A percentile compares a stretch with the other conserved stretches of the same genome.
Evolutionary conservation across 2,888 invertebrate genomes (phyloP).

Genomic region (Agonopterix heracliana): DNA sequence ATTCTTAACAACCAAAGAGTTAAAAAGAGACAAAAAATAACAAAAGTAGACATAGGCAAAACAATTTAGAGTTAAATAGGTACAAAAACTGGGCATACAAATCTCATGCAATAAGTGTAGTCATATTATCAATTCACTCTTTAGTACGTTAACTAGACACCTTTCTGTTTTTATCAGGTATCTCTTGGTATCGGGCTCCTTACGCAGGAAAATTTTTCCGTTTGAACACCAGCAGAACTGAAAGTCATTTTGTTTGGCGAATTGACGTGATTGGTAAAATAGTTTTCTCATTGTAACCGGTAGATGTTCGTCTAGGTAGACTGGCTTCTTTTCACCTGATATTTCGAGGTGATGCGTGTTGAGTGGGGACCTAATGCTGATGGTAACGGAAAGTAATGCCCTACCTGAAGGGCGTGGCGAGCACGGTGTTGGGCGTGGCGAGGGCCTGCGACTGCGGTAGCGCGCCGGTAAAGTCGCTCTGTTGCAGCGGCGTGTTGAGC

Average conservation of each 20-base stretch:
- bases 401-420: conserved; percentile 89
- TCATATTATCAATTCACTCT: neutral
- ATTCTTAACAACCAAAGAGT: neutral
- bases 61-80: neutral
- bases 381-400: too few species aligned
- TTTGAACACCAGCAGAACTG: conserved; percentile 7
- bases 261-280: conserved; percentile 1
- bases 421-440: conserved; percentile 93
- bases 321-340: neutral
- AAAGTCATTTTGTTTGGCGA: conserved; percentile 5
- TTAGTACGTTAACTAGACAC: neutral
- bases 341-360: neutral
- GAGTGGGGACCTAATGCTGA: too few species aligned
- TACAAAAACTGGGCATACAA: neutral
- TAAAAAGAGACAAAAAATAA: neutral
- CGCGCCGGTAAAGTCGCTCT: conserved; percentile 91
- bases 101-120: neutral
- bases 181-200: neutral
- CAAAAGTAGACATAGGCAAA: neutral
- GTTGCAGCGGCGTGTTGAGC: conserved; percentile 93
- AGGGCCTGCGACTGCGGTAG: conserved; percentile 81
- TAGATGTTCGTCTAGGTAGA: conserved; percentile 7
- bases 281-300: conserved; percentile 2
- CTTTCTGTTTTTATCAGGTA: neutral
- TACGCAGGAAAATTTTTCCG: conserved; percentile 5